These are phyloP conservation scores for Nesometra sesokonis DNA, from an alignment of 35 echinoderm and acorn worm genomes.

Conservation along the genomic window DNA sequence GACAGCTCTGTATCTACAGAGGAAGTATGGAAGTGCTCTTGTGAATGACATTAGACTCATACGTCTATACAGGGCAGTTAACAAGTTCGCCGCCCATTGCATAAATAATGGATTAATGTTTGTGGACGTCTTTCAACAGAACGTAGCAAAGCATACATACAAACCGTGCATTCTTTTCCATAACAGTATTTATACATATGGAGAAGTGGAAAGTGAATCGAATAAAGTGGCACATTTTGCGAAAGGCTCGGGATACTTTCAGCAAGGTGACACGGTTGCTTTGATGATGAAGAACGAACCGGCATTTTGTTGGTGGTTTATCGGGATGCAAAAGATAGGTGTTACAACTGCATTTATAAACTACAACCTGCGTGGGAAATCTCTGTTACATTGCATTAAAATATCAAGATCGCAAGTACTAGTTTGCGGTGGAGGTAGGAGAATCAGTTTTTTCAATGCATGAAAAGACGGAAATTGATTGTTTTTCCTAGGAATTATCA, in stretches of 20 bases:
- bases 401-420: constrained; percentile 32
- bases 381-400: constrained; percentile 67
- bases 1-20: no score
- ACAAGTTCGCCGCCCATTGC: neutral
- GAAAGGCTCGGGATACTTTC: neutral
- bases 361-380: constrained; percentile 40
- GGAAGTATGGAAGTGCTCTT: no score
- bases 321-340: constrained; percentile 59
- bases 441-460: no score
- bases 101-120: neutral
- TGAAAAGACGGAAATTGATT: no score
- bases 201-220: constrained; percentile 33
- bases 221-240: constrained; percentile 56
- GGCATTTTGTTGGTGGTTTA: constrained; percentile 37
- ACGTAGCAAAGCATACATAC: constrained; percentile 15
- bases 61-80: no score
- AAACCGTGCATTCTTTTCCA: constrained; percentile 46
- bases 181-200: constrained; percentile 43
- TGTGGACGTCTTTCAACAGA: constrained; percentile 48
- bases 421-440: constrained; percentile 59
- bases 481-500: no score
- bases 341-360: constrained; percentile 49
- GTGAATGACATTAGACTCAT: no score
- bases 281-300: constrained; percentile 82
- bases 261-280: constrained; percentile 34